A percentile compares a stretch with the other conserved stretches of the same genome.
phyloP scores from a whole-genome alignment of 35 echinoderm and acorn worm genomes.

The Eucidaris tribuloides region DNA sequence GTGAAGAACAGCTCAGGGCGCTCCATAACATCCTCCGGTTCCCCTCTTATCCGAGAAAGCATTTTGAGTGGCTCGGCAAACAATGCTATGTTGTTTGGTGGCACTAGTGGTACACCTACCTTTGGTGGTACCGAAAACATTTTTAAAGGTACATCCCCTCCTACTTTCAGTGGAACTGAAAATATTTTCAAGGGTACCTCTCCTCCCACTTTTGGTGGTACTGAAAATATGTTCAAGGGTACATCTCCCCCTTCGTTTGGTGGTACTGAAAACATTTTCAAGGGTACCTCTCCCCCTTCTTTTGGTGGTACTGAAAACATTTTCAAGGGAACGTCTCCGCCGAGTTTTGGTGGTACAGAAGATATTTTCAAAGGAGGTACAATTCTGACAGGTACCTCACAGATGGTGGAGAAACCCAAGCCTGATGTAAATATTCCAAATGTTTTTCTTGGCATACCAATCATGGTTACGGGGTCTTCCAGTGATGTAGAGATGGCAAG shows the following conservation, averaged over 20 bases:
- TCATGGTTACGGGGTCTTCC: not conserved
- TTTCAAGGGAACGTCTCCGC: no score
- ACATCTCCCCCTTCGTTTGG: slow-evolving; percentile 1
- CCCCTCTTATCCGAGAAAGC: slow-evolving; percentile 18
- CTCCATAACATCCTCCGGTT: not conserved
- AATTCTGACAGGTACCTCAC: no score
- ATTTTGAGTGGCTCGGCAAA: not conserved
- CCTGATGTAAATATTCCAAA: no score
- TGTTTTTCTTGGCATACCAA: slow-evolving; percentile 4
- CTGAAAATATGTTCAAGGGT: not conserved
- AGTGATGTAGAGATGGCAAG: slow-evolving; percentile 87
- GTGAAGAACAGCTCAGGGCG: no score
- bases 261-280: not conserved
- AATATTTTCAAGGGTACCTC: no score
- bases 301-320: no score
- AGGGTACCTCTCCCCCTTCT: no score
- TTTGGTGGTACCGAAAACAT: not conserved
- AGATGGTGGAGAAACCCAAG: no score
- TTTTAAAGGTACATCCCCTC: no score
- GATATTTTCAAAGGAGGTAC: no score
- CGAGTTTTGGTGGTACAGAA: no score
- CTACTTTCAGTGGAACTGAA: not conserved
- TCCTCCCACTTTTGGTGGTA: not conserved
- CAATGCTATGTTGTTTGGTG: not conserved
- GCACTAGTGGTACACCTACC: not conserved